phyloP scores from a whole-genome alignment of 2,113 vertebrate species.

The Aptenodytes forsteri region DNA sequence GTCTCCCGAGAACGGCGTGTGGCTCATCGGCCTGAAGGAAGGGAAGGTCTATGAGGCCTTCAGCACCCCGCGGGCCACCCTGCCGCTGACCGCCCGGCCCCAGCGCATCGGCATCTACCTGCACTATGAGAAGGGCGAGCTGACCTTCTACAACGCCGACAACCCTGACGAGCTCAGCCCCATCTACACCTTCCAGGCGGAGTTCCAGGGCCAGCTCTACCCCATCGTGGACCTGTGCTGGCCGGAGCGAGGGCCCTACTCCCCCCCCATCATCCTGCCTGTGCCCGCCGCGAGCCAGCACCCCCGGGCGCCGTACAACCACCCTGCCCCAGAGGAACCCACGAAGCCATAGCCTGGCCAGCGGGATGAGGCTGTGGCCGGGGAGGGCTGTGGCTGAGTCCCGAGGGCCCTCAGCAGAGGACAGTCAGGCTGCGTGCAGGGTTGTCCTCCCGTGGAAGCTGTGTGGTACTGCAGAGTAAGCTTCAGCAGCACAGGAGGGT shows the following conservation, averaged over 20 bases:
- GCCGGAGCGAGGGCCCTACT: slow-evolving; percentile 78
- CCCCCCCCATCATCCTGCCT: slow-evolving; percentile 74
- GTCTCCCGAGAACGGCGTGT: slow-evolving; percentile 79
- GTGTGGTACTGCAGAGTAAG: too few relatives aligned
- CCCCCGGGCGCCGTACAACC: not conserved
- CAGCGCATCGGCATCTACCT: slow-evolving; percentile 79
- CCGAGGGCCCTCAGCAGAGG: not conserved
- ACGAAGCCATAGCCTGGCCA: not conserved
- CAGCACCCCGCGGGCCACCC: slow-evolving; percentile 52
- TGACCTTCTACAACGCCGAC: slow-evolving; percentile 82
- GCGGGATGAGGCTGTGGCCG: not conserved
- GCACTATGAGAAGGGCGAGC: slow-evolving; percentile 79
- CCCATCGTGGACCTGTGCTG: slow-evolving; percentile 86
- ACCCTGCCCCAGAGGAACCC: not conserved
- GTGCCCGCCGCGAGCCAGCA: not conserved
- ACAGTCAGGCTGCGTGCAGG: not conserved
- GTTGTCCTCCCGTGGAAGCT: not conserved
- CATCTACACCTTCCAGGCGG: slow-evolving; percentile 82
- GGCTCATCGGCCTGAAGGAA: slow-evolving; percentile 84
- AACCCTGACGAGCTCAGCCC: slow-evolving; percentile 73
- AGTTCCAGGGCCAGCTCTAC: slow-evolving; percentile 87
- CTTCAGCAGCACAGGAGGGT: not conserved
- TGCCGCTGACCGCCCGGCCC: slow-evolving; percentile 70
- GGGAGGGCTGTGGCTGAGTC: not conserved
- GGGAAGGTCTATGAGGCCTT: slow-evolving; percentile 84